Evolutionary conservation across 2,888 invertebrate genomes (phyloP), one percentile per base, ranked within the genome.

Genomic region (Saturnia japonica): DNA sequence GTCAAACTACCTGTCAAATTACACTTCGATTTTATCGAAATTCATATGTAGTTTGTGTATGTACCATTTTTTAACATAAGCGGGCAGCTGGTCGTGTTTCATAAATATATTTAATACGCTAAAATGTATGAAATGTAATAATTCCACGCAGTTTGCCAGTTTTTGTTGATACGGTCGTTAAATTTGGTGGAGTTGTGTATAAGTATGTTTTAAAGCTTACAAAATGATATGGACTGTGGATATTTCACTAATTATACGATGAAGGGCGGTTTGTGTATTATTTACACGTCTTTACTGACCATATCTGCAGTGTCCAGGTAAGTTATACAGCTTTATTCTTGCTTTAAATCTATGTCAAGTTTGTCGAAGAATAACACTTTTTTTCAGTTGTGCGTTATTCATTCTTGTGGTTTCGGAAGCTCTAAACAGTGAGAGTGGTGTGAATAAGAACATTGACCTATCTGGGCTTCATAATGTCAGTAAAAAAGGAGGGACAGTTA

Each of bases 281-380:
- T 95, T 83, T 95, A 95, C 88, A 95, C 95, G 93, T 95, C 94
- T 84, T 89, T 95, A 84, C 91, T 95, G 90, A 94, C 95, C 75
- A 94, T 95, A 84, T 95, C 94, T 83, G 90, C 95, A 81, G 85
- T 95, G 71, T 95, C 95, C 76, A 95, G 95, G 95, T 95, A 86
- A 77, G 82, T 85, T 74, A 72, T 71, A 54, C 1, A 8, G 6
- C 45, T 68, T 42, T 25, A 40, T 51, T 51, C 47, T 62, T 54
- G 66, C 25, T 28, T 42, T 25, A 71, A 71, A 60, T 51, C 34
- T 47, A 12, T n/a, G 60, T 22, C 4, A 69, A 62, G 22, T 43
- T 67, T 67, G 40, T 60, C 16, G 14, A 60, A 66, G 62, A 34
- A 69, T 62, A 42, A 40, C 51, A 64, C 22, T 70, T 68, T 70